Base-by-base conservation (phyloP, 2,797 vertebrate genomes). In the Centroberyx gerrardi region DNA sequence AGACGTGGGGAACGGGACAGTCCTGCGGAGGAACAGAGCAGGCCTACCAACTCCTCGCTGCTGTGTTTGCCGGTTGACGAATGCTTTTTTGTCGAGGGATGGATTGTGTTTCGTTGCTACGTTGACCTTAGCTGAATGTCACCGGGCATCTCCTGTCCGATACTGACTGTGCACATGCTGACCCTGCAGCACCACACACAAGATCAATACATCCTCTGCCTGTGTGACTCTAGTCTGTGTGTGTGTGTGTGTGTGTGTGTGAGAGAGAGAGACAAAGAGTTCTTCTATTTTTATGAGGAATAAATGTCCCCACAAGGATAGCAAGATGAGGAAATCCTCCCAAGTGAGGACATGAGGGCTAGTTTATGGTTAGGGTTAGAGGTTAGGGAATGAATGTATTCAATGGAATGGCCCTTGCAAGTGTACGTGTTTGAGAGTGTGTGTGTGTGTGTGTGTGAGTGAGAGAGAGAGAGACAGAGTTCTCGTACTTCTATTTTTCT, bases 101-200 rank as follows among this genome's bases (percentile, higher is more conserved):
- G 78, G 87, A 92, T 92, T 89, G 71, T 79, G 54, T 92, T 92
- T 91, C 87, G 58, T 77, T 58, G 83, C 87, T 81, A 78, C 58
- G 82, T 78, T 87, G 90, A 92, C 91, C 90, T 91, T 85, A 88
- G 88, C 85, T 91, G 91, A 91, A 90, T 91, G 92, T 93, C 91
- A 93, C 49, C 29, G 68, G 69, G 84, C 86, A 89, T 92, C 89
- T 91, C 87, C 88, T 88, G 86, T 87, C 84, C 78, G 52, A 85
- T 87, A 87, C 87, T 81, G 88, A 87, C 82, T 78, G 74, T 81
- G 87, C 87, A 90, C 86, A 91, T 88, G 87, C 87, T 90, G 87
- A 92, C 88, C 84, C 85, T 80, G 82, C 90, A 90, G 87, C 88
- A 84, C 71, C 55, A 70, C 80, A 72, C 79, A 72, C 44, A 71